phyloP scores from a whole-genome alignment of 2,888 invertebrate species.

The Drosophila histrio region DNA sequence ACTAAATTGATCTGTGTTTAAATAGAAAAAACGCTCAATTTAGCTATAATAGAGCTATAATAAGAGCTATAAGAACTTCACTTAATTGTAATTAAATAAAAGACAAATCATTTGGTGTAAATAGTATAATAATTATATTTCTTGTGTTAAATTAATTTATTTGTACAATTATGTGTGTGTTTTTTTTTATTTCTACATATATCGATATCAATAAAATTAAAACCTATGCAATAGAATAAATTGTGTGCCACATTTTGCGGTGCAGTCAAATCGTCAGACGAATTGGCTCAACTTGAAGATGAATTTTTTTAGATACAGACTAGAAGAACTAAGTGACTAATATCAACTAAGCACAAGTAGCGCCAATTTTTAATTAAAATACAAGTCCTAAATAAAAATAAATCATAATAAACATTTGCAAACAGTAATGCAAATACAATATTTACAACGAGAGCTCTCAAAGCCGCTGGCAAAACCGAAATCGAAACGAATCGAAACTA shows the following conservation, averaged over 20 bases:
- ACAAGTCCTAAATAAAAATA: constrained; percentile 47
- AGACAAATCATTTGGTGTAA: constrained; percentile 52
- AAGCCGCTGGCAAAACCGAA: constrained; percentile 37
- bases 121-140: constrained; percentile 55
- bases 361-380: constrained; percentile 58
- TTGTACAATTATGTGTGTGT: constrained; percentile 67
- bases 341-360: constrained; percentile 75
- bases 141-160: constrained; percentile 70
- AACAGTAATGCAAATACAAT: constrained; percentile 46
- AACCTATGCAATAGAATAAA: constrained; percentile 49
- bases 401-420: constrained; percentile 49
- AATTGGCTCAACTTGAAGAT: constrained; percentile 55
- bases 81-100: neutral
- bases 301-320: constrained; percentile 66
- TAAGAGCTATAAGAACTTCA: too few relatives aligned
- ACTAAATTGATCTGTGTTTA: too few relatives aligned
- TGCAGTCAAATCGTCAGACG: constrained; percentile 51
- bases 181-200: too few relatives aligned
- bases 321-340: constrained; percentile 78
- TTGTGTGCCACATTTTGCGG: constrained; percentile 47
- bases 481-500: constrained; percentile 34
- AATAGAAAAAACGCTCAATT: too few relatives aligned
- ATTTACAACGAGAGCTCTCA: constrained; percentile 47
- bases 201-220: constrained; percentile 55
- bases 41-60: too few relatives aligned